phyloP scores from a whole-genome alignment of 1,140 invertebrate genomes.

The Drosophila mauritiana region DNA sequence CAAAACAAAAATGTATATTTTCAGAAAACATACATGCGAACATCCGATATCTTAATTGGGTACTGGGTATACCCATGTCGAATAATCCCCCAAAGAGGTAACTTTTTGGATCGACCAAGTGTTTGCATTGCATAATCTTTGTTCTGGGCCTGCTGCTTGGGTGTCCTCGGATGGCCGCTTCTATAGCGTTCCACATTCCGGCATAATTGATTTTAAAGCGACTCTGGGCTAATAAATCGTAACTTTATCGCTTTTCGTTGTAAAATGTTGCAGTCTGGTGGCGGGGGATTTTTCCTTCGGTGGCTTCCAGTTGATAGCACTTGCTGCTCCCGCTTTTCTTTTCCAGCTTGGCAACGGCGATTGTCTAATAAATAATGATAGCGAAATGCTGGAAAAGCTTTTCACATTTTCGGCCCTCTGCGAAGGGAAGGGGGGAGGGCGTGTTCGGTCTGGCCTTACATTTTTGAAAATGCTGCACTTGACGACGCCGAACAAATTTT shows the following conservation, averaged over 20 bases:
- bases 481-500: slow-evolving; percentile 74
- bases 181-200: slow-evolving; percentile 81
- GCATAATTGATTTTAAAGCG: slow-evolving; percentile 84
- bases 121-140: slow-evolving; percentile 81
- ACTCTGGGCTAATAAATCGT: slow-evolving; percentile 83
- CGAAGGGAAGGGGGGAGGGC: not conserved
- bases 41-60: too few species aligned
- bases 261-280: slow-evolving; percentile 50
- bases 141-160: slow-evolving; percentile 64
- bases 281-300: not conserved
- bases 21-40: too few species aligned
- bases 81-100: not conserved
- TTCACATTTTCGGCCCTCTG: slow-evolving; percentile 55
- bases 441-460: slow-evolving; percentile 16
- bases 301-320: slow-evolving; percentile 47
- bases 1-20: too few species aligned
- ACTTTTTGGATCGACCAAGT: slow-evolving; percentile 53
- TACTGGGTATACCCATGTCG: not conserved
- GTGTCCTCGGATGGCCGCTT: slow-evolving; percentile 65
- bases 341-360: slow-evolving; percentile 27
- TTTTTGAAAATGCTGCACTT: slow-evolving; percentile 76
- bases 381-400: slow-evolving; percentile 68
- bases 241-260: slow-evolving; percentile 81
- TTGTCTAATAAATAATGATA: slow-evolving; percentile 77
- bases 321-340: slow-evolving; percentile 45